Base-by-base conservation (phyloP, 1,140 invertebrate species). In the Zaprionus vittiger region DNA sequence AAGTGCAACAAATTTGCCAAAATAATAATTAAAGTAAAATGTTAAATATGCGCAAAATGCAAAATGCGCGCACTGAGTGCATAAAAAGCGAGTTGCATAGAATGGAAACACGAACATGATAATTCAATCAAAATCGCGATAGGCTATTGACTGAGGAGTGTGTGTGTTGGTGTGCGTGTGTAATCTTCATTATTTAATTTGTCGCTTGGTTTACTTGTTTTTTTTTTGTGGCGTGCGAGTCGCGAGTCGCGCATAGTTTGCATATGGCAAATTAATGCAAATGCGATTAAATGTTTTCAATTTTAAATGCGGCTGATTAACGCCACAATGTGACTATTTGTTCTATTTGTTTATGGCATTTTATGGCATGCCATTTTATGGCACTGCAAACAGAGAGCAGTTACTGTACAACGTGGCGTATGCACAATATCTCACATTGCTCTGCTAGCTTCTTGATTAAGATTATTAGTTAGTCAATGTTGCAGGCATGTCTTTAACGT, bases 121-220 rank as follows among this genome's bases (percentile, higher is more conserved):
- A 86, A 80, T 87, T 86, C 83, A 86, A 86, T 86, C 83, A 86
- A 41, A 66, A 77, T 73, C 56, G 69, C 76, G 26, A 64, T 72
- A 77, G 49, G 6, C 20, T 47, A 73, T 24, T 37, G 64, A 65
- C 22, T 20, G 26, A 11, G 15, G 15, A 24, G 31, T 56, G 34
- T 24, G 11, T 52, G 60, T 63, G 38, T 79, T 71, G 62, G 55
- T 63, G 55, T 63, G 60, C 65, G 78, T 79, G 59, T 52, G 65
- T 81, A 83, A 85, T 83, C 77, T 80, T 77, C 62, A 74, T 87
- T 86, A 87, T 86, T 87, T 86, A 86, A 86, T 77, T 86, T 83
- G 63, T 81, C 76, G 67, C 67, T 75, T 41, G 61, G 62, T 78
- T 59, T 75, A 71, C 56, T 31, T 41, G 65, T 61, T 71, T 28